phyloP scores from a whole-genome alignment of 2,113 vertebrate species.

The Cervus canadensis region DNA sequence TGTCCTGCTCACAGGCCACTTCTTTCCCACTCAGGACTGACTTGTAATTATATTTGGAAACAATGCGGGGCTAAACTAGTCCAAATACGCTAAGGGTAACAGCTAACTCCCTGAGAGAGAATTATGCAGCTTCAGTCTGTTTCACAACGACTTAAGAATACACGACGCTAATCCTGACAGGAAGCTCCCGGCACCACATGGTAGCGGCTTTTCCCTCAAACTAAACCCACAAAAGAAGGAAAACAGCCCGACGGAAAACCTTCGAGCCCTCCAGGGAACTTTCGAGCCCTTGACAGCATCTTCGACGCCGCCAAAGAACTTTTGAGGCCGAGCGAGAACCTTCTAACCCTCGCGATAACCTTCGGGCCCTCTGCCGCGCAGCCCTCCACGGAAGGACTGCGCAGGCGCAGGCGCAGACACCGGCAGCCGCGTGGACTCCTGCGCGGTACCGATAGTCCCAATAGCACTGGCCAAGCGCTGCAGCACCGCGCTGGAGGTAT shows the following conservation, averaged over 20 bases:
- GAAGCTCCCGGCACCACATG: not conserved
- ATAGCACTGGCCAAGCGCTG: fast-evolving
- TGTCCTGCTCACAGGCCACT: not conserved
- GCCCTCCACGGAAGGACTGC: not conserved
- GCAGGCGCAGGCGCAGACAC: not conserved
- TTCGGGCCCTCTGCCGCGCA: too few species aligned
- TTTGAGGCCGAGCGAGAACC: not conserved
- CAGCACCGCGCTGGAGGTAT: fast-evolving
- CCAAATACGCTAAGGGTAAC: not conserved
- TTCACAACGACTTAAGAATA: not conserved
- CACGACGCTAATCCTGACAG: not conserved
- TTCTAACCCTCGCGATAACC: not conserved
- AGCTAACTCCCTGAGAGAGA: not conserved
- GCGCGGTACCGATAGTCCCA: fast-evolving
- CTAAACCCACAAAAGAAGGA: fast-evolving
- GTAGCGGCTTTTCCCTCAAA: not conserved
- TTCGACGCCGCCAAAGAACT: not conserved
- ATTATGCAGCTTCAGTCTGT: not conserved
- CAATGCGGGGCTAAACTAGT: not conserved
- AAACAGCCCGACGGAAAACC: not conserved
- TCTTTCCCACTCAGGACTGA: not conserved
- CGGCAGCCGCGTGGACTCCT: too few species aligned
- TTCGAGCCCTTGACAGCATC: not conserved
- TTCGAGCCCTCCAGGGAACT: not conserved
- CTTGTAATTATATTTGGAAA: not conserved